Percentiles rank a stretch among this genome's conserved stretches.
Evolutionary conservation across 2,888 invertebrate genomes (phyloP).

Genomic region (Chymomyza caudatula): DNA sequence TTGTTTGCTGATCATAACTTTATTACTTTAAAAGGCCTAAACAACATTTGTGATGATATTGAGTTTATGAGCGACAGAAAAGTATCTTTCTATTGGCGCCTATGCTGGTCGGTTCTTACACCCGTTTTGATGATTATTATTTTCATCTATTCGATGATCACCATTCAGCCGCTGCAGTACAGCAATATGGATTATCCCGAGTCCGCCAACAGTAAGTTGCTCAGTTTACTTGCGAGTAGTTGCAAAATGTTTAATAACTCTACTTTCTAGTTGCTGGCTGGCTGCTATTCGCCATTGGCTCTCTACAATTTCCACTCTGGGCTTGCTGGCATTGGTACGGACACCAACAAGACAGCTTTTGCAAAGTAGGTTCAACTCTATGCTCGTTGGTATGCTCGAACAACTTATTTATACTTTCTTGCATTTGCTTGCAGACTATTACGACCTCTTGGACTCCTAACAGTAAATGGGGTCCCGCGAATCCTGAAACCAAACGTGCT

Average conservation of each 20-base stretch:
- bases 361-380: conserved; percentile 42
- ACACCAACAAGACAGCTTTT: conserved; percentile 43
- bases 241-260: background rate
- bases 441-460: conserved; percentile 77
- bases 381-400: background rate
- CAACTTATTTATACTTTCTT: background rate
- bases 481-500: conserved; percentile 79
- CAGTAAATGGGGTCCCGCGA: conserved; percentile 82
- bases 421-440: conserved; percentile 72
- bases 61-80: conserved; percentile 87
- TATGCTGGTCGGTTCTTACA: conserved; percentile 87
- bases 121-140: conserved; percentile 84
- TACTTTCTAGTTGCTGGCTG: conserved; percentile 79
- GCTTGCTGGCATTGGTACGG: conserved; percentile 65
- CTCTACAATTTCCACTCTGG: conserved; percentile 80
- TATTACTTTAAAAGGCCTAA: conserved; percentile 79
- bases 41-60: conserved; percentile 84
- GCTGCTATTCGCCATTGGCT: conserved; percentile 79
- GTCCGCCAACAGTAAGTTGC: conserved; percentile 80
- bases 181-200: conserved; percentile 81
- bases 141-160: conserved; percentile 83
- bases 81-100: conserved; percentile 85
- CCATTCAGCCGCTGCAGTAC: conserved; percentile 81
- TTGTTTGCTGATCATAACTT: background rate
- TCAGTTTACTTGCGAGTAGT: no score